A percentile compares a stretch with the other conserved stretches of the same genome.
phyloP scores from a whole-genome alignment of 2,113 vertebrate species.

The Cochlearius cochlearius region DNA sequence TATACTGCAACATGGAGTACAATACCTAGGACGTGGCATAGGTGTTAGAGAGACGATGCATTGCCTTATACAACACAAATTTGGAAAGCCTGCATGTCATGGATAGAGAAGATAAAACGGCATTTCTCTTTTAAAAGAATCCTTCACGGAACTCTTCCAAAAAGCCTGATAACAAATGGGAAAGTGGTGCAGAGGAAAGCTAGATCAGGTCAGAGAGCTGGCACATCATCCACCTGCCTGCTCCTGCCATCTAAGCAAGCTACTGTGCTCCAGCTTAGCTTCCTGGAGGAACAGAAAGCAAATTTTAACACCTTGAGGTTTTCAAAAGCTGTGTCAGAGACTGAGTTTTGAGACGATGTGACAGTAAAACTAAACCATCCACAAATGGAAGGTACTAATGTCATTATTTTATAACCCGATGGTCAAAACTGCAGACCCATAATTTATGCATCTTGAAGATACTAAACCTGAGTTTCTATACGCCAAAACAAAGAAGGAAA shows the following conservation, averaged over 20 bases:
- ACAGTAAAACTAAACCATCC: neutral
- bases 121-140: neutral
- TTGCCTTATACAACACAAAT: neutral
- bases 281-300: neutral
- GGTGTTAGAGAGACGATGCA: neutral
- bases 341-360: neutral
- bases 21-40: no score
- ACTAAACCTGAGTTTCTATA: neutral
- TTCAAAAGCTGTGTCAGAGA: neutral
- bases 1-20: no score
- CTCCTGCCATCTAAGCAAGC: neutral
- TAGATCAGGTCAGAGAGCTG: neutral
- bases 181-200: neutral
- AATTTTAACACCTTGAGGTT: neutral
- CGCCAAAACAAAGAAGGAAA: neutral
- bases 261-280: neutral
- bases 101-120: neutral
- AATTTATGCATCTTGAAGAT: neutral
- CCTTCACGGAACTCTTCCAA: neutral
- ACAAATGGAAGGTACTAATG: neutral
- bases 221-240: neutral
- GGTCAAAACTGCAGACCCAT: neutral
- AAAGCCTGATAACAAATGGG: neutral
- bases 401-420: neutral
- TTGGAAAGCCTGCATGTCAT: fast-evolving